Base-by-base conservation (phyloP, 2,113 vertebrate genomes). In the Thalassarche chlororhynchos region DNA sequence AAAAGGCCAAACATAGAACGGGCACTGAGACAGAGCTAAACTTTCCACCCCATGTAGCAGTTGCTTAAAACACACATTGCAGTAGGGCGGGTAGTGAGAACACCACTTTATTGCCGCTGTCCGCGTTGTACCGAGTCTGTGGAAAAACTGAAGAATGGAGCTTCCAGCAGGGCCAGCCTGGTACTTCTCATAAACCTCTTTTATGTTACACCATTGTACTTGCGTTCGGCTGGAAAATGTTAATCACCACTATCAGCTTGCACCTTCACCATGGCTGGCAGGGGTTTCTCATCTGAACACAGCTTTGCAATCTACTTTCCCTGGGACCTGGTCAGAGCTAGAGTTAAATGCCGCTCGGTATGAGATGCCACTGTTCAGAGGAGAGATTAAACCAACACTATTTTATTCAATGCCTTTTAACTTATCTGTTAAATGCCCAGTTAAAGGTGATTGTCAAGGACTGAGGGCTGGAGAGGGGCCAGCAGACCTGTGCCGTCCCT, bases 91-190 rank as follows among this genome's bases (percentile, higher is more conserved):
- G 69, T 23, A 78, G 71, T 0, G 47, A 87, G 96, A 89, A 49
- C 38, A 26, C 42, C 12, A 14, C 46, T 82, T 96, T 89, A 93
- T 42, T 96, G 77, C 89, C 0, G 2, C 70, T 1, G 7, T 78
- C 70, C 16, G 1, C 3, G 55, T 81, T 89, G 46, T 40, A 38
- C 85, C 0, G 4, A 76, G 57, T 9, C 74, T 72, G 61, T 95
- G 96, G 97, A 97, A 97, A 97, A 97, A 94, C 34, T 94, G 94
- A 97, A 85, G 65, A 94, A 90, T 84, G 89, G 49, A 95, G 89
- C 96, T 96, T 62, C 81, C 78, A 95, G 84, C 61, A 94, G 57
- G 1, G 32, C 80, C 80, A 93, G 84, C 66, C 46, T 95, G 84
- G 84, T 96, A 94, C 84, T 94, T 93, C 82, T 87, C 29, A 58